Base-by-base conservation (phyloP, 2,797 vertebrate genomes). In the Benthosema pterotum region DNA sequence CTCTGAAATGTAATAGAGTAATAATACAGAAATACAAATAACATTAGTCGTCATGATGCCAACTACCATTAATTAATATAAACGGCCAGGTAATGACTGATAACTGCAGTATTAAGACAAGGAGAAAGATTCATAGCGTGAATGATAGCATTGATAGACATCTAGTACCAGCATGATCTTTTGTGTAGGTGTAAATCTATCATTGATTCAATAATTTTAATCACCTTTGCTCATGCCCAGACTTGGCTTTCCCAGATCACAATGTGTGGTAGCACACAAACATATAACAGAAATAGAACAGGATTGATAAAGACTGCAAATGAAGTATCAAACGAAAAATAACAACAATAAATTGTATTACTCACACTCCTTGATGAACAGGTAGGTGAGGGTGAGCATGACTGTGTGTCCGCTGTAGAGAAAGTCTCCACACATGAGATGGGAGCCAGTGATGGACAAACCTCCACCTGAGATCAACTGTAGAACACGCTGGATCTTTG, bases 291-390 rank as follows among this genome's bases (percentile, higher is more conserved):
- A 54, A 56, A 16, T 14, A 32, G 42, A 6, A 16, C 11, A 15
- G 11, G 13, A 47, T 15, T 18, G 9, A 14, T 22, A 19, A 3
- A 22, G 22, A 52, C 22, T 25, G 19, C 19, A 25, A 11, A 25
- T 50, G 0, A 18, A 50, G 13, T 22, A 25, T 11, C 1, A 18
- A 11, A 67, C 14, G 3, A 13, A 11, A 12, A 43, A 11, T 25
- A 74, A n/a, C 56, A 60, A 63, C n/a, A 4, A 59, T 14, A 57
- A 50, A 17, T 61, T 65, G 52, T 28, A 52, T 45, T 74, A 91
- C 97, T 95, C 88, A 99, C 98, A 99, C 89, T 99, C 97, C 78
- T 98, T 98, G 86, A 98, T 98, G 92, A 99, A 99, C 68, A 99
- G 88, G 70, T 99, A 99, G 8, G 95, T 97, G 66, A 99, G 93